These are phyloP conservation scores for Nannobrachium achirus DNA, from an alignment of 2,113 vertebrate species.

Conservation along the genomic window DNA sequence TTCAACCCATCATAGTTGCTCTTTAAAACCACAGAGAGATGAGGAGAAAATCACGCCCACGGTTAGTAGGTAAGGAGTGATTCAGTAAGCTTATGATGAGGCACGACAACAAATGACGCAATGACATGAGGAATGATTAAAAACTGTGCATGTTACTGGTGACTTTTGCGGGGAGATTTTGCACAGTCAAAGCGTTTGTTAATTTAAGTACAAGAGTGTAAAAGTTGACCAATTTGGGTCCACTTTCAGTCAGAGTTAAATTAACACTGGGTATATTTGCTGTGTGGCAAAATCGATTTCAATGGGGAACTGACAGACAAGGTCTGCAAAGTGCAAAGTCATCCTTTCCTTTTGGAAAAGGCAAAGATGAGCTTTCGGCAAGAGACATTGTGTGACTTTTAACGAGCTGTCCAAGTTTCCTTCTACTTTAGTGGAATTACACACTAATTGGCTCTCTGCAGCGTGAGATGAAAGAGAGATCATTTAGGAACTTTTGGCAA, in stretches of 20 bases:
- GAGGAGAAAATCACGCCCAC: slow-evolving; percentile 69
- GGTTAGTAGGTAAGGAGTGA: slow-evolving; percentile 71
- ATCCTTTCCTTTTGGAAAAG: slow-evolving; percentile 18
- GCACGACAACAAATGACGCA: slow-evolving; percentile 28
- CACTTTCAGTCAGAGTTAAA: too few relatives aligned
- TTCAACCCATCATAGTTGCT: slow-evolving; percentile 91
- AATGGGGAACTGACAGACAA: too few relatives aligned
- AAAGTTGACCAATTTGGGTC: background rate
- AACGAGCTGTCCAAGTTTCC: slow-evolving; percentile 29
- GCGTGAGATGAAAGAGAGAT: background rate
- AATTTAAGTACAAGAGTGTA: slow-evolving; percentile 14
- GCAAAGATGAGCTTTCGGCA: background rate
- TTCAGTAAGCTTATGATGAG: slow-evolving; percentile 23
- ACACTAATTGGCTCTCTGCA: slow-evolving; percentile 23
- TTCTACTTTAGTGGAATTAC: slow-evolving; percentile 20
- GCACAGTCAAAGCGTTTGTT: background rate
- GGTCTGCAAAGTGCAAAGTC: too few relatives aligned
- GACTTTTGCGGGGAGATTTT: background rate
- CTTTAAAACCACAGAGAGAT: slow-evolving; percentile 88
- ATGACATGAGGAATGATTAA: background rate
- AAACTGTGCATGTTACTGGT: background rate
- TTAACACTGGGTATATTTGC: too few relatives aligned
- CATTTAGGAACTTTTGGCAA: slow-evolving; percentile 18
- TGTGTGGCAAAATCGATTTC: too few relatives aligned
- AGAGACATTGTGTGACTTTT: slow-evolving; percentile 5